Evolutionary conservation across 1,140 invertebrate species (phyloP).

Genomic region (Ladona fulva): DNA sequence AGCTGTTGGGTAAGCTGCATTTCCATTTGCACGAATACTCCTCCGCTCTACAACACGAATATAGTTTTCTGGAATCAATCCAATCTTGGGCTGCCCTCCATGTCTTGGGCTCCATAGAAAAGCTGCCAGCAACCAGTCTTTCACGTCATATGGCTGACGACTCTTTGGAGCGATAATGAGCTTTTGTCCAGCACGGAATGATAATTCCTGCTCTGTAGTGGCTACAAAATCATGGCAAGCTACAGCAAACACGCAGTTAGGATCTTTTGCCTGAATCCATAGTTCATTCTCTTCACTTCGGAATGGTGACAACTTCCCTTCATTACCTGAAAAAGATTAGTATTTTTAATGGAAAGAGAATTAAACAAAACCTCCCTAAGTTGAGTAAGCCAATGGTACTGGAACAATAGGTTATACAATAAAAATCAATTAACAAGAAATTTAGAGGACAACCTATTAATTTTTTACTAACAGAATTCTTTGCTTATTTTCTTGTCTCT

Average conservation of each 20-base stretch:
- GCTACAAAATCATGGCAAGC: not conserved
- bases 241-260: not conserved
- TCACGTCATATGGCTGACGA: not conserved
- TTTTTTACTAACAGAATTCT: too few species aligned
- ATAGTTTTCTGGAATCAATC: not conserved
- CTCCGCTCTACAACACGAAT: not conserved
- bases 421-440: too few species aligned
- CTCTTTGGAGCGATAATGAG: not conserved
- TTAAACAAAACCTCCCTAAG: not conserved
- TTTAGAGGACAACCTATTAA: too few species aligned
- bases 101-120: not conserved
- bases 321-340: not conserved
- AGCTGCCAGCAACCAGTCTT: not conserved
- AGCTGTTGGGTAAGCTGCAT: too few species aligned
- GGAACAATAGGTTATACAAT: too few species aligned
- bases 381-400: too few species aligned
- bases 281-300: not conserved
- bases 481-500: too few species aligned
- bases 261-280: not conserved
- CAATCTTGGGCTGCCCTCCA: not conserved
- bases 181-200: not conserved
- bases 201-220: not conserved
- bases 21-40: not conserved
- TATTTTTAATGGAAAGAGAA: not conserved
- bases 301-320: not conserved